phyloP scores from a whole-genome alignment of 2,888 invertebrate genomes.

The Sinohyriopsis cumingii region DNA sequence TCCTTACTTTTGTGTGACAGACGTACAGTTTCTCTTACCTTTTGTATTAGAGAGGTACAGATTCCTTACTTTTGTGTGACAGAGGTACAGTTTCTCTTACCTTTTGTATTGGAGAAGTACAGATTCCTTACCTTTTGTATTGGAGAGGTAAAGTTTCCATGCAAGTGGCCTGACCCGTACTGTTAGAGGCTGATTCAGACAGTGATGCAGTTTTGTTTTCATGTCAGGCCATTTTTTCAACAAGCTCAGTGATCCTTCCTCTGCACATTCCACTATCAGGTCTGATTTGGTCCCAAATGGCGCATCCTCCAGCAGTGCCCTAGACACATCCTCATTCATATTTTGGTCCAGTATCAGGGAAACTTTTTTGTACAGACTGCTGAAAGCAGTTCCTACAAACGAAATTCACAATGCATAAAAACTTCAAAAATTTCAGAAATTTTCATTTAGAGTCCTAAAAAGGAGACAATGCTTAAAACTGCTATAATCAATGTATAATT shows the following conservation, averaged over 20 bases:
- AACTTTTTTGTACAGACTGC: conserved; percentile 60
- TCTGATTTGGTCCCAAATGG: conserved; percentile 68
- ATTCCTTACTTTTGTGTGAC: too few relatives aligned
- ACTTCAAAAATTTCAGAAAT: not conserved
- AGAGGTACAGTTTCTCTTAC: too few relatives aligned
- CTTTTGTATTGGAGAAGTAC: too few relatives aligned
- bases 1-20: conserved; percentile 64
- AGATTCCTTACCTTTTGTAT: conserved; percentile 22
- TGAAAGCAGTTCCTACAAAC: conserved; percentile 58
- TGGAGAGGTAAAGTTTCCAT: conserved; percentile 68
- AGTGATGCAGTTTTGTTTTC: conserved; percentile 66
- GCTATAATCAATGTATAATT: too few relatives aligned
- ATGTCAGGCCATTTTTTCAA: conserved; percentile 70
- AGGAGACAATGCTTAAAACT: too few relatives aligned
- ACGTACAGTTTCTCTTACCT: conserved; percentile 26
- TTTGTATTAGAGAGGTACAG: too few relatives aligned
- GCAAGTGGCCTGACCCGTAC: conserved; percentile 61
- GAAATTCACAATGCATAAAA: not conserved
- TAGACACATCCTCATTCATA: conserved; percentile 68
- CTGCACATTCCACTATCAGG: conserved; percentile 63
- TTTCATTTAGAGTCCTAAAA: not conserved
- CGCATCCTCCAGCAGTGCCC: conserved; percentile 66
- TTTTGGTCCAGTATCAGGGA: conserved; percentile 66
- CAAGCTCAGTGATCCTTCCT: conserved; percentile 67
- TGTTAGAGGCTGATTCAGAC: conserved; percentile 69